Evolutionary conservation across 2,888 invertebrate genomes (phyloP), one percentile per base, ranked within the genome.

Genomic region (Cantharis flavilabris): DNA sequence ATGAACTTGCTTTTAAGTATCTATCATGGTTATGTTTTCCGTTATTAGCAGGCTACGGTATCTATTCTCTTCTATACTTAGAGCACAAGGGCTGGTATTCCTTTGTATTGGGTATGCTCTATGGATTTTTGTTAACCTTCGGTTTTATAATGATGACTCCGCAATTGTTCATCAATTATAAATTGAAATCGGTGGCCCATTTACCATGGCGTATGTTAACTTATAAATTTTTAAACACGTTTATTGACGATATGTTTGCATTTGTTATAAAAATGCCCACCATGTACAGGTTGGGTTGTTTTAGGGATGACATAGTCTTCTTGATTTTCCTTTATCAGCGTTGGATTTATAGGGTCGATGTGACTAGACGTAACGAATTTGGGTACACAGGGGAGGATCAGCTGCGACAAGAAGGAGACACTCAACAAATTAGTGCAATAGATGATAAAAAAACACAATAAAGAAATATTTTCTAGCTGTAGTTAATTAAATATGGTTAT

Each of bases 91-190:
- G 99, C 83, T 99, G 99, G 99, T 99, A 99, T 88, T 99, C 98
- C 11, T 99, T 97, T 90, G 92, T 98, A 62, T 92, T 99, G 30
- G 96, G 95, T 86, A 96, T 99, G 95, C 92, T 99, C 79, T 99
- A 99, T 89, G 99, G 99, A 73, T 99, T 98, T 89, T 91, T 99
- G 76, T 90, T 99, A 77, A 99, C 98, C 2, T 99, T 99, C 88
- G 98, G 99, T 79, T 99, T 99, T 88, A 99, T 99, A 76, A 98
- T 99, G 97, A 99, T 99, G 99, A 99, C 99, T n/a, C 99, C 99
- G 7, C 99, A 99, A 89, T 90, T 99, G 79, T 99, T 99, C 87
- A 99, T 99, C 84, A 99, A 99, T 90, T 99, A 99, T 90, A 99
- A 99, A 89, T 89, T 99, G 83, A 98, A 99, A 87, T 99, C 98